These are phyloP conservation scores for Hartigia nigra DNA, from an alignment of 2,888 invertebrate species.

Conservation along the genomic window DNA sequence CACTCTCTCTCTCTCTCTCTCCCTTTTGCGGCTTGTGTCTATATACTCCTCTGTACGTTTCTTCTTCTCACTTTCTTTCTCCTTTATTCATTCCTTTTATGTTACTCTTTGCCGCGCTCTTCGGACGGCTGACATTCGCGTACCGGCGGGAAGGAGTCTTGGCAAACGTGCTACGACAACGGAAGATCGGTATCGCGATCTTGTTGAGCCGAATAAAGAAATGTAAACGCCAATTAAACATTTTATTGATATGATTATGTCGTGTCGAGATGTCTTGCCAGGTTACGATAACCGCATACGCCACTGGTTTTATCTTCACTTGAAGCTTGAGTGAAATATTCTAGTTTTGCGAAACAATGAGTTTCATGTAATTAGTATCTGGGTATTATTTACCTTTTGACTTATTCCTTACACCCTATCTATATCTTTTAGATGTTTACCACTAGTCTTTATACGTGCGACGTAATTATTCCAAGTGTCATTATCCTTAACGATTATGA, in stretches of 20 bases:
- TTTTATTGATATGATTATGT: constrained; percentile 63
- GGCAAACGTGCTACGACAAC: constrained; percentile 21
- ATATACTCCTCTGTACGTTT: background rate
- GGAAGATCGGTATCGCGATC: constrained; percentile 54
- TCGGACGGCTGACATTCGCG: constrained; percentile 10
- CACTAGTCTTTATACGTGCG: background rate
- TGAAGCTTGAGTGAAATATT: background rate
- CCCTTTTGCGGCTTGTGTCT: background rate
- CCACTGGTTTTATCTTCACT: background rate
- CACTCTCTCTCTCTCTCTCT: no score
- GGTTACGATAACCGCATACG: background rate
- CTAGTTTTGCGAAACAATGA: background rate
- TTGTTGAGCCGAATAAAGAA: constrained; percentile 59
- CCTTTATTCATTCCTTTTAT: background rate
- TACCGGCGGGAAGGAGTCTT: constrained; percentile 2
- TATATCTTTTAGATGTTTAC: background rate
- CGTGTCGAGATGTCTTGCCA: constrained; percentile 48
- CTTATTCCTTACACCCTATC: background rate
- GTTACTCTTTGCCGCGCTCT: constrained; percentile 1
- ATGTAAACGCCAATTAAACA: constrained; percentile 64
- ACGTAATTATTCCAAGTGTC: background rate
- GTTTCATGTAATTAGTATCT: background rate
- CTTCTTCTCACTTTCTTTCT: background rate
- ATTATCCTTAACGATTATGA: background rate
- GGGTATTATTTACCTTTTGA: background rate